Evolutionary conservation across 2,888 invertebrate species (phyloP).

Genomic region (Kryphioiulus occultus): DNA sequence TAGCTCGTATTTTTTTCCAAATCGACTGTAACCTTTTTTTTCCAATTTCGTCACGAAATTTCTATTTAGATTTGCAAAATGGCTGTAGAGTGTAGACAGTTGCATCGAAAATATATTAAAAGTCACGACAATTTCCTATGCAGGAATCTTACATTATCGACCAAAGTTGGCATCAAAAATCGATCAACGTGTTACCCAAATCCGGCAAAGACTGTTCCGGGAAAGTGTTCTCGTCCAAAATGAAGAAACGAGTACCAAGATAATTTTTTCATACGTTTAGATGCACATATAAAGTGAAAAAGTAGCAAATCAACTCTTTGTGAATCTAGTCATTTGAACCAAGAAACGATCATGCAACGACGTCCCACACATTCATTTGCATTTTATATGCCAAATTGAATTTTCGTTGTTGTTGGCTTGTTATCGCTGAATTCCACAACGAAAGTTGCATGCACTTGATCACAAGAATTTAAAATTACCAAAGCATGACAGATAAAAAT

Average conservation of each 20-base stretch:
- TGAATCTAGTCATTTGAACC: no score
- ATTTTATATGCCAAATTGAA: conserved; percentile 1
- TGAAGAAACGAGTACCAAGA: background rate
- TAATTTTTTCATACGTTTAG: background rate
- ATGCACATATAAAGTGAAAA: background rate
- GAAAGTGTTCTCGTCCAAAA: background rate
- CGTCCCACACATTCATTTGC: background rate
- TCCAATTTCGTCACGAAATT: background rate
- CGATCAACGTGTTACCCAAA: conserved; percentile 6
- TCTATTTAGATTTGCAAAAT: background rate
- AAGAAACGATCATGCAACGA: background rate
- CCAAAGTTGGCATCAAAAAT: background rate
- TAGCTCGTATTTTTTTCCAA: background rate
- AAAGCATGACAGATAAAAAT: background rate
- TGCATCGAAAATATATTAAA: background rate
- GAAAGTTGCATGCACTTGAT: conserved; percentile 23
- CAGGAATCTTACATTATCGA: background rate
- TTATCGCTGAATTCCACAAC: background rate
- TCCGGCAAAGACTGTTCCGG: background rate
- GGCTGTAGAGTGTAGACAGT: background rate
- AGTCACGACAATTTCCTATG: background rate
- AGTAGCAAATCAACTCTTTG: background rate
- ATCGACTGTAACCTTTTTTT: background rate
- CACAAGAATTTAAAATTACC: background rate
- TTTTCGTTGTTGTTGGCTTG: background rate